Evolutionary conservation across 2,113 vertebrate species (phyloP).

Genomic region (Ctenomys sociabilis): DNA sequence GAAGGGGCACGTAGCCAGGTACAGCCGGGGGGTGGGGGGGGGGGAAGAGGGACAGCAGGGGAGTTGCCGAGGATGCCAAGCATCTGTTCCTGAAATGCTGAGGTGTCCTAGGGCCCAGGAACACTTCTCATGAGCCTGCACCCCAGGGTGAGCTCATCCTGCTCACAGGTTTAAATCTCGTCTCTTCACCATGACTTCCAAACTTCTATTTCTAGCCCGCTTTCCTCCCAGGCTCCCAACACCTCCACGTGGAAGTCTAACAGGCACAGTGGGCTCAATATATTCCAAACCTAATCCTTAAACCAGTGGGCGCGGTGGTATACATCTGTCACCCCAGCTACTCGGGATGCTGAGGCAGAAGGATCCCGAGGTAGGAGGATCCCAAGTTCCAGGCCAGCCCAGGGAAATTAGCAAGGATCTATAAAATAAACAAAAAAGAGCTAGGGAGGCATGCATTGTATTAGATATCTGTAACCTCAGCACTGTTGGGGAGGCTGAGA

Average conservation of each 20-base stretch:
- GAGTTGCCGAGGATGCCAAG: not conserved
- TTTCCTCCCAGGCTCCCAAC: not conserved
- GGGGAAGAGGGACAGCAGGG: not conserved
- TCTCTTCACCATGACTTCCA: not conserved
- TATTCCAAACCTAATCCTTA: not conserved
- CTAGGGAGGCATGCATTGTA: not conserved
- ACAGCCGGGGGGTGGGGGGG: no score
- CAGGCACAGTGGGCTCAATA: not conserved
- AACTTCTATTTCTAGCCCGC: not conserved
- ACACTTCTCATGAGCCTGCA: not conserved
- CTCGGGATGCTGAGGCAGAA: not conserved
- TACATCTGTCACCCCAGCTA: not conserved
- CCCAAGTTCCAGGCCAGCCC: not conserved
- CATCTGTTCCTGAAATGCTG: not conserved
- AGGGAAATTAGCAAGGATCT: not conserved
- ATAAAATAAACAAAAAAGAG: not conserved
- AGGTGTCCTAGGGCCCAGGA: not conserved
- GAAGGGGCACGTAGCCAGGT: rapidly evolving
- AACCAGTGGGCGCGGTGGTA: not conserved
- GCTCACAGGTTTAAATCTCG: not conserved
- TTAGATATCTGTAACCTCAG: not conserved
- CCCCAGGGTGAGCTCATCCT: conserved; percentile 11
- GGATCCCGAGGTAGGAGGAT: not conserved
- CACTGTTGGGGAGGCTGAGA: not conserved
- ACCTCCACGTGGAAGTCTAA: not conserved